Percentiles rank a stretch among this genome's conserved stretches.
Conservation (phyloP, 1,140 invertebrate genomes). For the Pogonomyrmex californicus region DNA sequence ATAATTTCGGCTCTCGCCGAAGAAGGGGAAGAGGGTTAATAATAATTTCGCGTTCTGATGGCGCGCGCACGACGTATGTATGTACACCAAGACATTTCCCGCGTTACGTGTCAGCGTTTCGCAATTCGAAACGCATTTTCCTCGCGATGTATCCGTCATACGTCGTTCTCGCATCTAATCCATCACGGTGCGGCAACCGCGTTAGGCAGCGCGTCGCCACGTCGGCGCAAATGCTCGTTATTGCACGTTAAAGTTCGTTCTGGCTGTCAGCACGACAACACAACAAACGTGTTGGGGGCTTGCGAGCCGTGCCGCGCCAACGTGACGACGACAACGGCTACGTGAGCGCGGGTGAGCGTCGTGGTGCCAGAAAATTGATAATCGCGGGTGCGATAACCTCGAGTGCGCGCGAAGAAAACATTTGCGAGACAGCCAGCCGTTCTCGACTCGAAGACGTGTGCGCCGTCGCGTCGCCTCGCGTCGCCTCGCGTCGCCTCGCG, state of each 20-base stretch:
- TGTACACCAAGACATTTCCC: background rate
- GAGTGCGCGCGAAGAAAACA: slow-evolving; percentile 43
- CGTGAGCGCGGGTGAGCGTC: slow-evolving; percentile 35
- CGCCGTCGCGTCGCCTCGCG: background rate
- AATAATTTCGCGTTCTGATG: background rate
- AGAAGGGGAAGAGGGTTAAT: background rate
- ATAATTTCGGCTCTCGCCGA: background rate
- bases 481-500: background rate
- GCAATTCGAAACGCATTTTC: slow-evolving; percentile 71
- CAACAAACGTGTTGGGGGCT: slow-evolving; percentile 66
- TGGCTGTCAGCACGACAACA: slow-evolving; percentile 67
- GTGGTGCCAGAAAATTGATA: slow-evolving; percentile 58
- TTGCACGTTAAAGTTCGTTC: slow-evolving; percentile 74
- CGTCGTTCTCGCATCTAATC: slow-evolving; percentile 76
- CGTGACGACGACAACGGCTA: slow-evolving; percentile 47
- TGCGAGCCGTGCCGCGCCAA: slow-evolving; percentile 31
- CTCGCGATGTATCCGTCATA: slow-evolving; percentile 72
- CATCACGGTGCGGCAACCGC: slow-evolving; percentile 71
- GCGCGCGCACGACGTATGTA: background rate
- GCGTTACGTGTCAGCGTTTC: slow-evolving; percentile 28
- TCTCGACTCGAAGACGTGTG: slow-evolving; percentile 9
- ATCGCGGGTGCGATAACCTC: slow-evolving; percentile 51
- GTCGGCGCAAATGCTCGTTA: slow-evolving; percentile 73
- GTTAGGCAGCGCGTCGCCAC: slow-evolving; percentile 70
- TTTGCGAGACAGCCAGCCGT: slow-evolving; percentile 28